These are phyloP conservation scores for Styela plicata DNA, from an alignment of 23 tunicate genomes.

Conservation along the genomic window DNA sequence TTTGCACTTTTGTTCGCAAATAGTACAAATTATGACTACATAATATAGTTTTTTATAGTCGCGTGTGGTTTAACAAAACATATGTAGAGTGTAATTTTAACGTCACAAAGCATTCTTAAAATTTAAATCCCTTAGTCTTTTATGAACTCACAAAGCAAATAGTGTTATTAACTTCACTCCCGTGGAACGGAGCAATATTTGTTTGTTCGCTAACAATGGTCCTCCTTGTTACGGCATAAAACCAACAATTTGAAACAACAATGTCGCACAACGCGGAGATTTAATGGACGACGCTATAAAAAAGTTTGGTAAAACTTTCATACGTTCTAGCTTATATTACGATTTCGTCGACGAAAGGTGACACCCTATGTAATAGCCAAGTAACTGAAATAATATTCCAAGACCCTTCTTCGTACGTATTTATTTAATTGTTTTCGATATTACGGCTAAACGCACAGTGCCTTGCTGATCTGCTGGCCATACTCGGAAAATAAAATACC, in stretches of 20 bases:
- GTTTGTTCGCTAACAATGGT: conserved; percentile 15
- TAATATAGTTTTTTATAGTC: background rate
- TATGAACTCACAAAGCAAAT: background rate
- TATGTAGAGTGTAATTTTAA: background rate
- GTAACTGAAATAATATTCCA: background rate
- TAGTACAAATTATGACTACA: background rate
- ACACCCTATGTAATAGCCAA: no score
- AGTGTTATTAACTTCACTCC: background rate
- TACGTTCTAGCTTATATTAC: no score
- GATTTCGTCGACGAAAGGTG: background rate
- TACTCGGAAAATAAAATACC: no score
- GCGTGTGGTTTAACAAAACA: background rate
- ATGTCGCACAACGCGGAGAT: background rate
- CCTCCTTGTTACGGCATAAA: background rate
- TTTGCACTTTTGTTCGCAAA: no score
- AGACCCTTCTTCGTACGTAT: no score
- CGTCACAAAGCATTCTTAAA: background rate
- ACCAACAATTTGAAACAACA: conserved; percentile 9
- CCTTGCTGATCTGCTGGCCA: no score
- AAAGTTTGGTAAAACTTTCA: background rate
- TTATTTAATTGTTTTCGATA: background rate
- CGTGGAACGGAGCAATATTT: background rate
- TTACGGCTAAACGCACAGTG: background rate
- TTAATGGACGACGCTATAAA: background rate
- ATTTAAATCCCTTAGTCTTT: background rate